Conservation (phyloP, 2,888 invertebrate genomes). For the Caenorhabditis sp. region DNA sequence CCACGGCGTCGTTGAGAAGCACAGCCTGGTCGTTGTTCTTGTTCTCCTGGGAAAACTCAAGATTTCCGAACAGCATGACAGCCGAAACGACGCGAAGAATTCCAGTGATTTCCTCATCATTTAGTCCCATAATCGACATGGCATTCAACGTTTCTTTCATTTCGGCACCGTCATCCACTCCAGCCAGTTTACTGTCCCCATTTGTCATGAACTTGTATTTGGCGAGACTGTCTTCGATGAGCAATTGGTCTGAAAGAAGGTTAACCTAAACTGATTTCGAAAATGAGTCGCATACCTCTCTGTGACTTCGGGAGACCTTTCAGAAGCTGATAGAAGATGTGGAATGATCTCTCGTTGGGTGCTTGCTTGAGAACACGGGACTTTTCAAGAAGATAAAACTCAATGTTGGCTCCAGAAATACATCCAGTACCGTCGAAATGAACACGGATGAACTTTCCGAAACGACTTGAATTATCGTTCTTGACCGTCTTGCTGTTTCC, state of each 20-base stretch:
- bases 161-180: slow-evolving; percentile 93
- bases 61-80: slow-evolving; percentile 96
- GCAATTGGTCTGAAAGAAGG: slow-evolving; percentile 86
- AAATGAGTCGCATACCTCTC: slow-evolving; percentile 17
- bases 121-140: slow-evolving; percentile 99
- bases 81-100: slow-evolving; percentile 97
- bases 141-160: slow-evolving; percentile 95
- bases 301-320: slow-evolving; percentile 88
- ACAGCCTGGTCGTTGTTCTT: slow-evolving; percentile 98
- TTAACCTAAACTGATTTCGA: background rate
- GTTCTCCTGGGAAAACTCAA: slow-evolving; percentile 97
- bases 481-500: slow-evolving; percentile 99
- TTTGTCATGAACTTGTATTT: slow-evolving; percentile 94
- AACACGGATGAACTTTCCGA: slow-evolving; percentile 99
- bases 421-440: slow-evolving; percentile 99
- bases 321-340: slow-evolving; percentile 98
- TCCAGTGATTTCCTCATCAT: slow-evolving; percentile 92
- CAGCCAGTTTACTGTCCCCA: slow-evolving; percentile 90
- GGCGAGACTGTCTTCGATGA: slow-evolving; percentile 94
- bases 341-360: slow-evolving; percentile 97
- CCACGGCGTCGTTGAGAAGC: slow-evolving; percentile 93
- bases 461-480: slow-evolving; percentile 99
- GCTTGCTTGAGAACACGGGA: slow-evolving; percentile 99
- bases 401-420: slow-evolving; percentile 99
- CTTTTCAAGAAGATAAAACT: slow-evolving; percentile 98